A percentile compares a stretch with the other conserved stretches of the same genome.
Evolutionary conservation across 1,140 invertebrate genomes (phyloP).

Genomic region (Neodiprion lecontei): DNA sequence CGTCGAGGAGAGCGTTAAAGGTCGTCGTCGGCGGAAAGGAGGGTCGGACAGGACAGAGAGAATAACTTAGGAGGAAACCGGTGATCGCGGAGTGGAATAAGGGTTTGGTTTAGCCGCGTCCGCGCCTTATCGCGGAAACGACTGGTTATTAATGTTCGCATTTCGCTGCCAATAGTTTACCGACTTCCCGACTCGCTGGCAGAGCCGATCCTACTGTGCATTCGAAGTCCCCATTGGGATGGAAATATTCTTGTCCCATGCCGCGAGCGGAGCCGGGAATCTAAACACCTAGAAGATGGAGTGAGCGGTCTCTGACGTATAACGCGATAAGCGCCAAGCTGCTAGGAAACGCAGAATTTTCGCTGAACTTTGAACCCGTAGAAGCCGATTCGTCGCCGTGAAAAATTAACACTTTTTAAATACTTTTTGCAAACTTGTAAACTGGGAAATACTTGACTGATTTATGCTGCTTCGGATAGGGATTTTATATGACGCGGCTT

Average conservation of each 20-base stretch:
- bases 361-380: too few species aligned
- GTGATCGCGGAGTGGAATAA: neutral
- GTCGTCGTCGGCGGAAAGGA: too few species aligned
- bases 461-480: too few species aligned
- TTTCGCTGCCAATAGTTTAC: neutral
- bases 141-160: neutral
- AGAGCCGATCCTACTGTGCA: neutral
- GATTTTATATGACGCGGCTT: too few species aligned
- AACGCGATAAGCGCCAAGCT: too few species aligned
- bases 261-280: too few species aligned
- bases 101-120: neutral
- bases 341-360: too few species aligned
- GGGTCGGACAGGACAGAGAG: neutral
- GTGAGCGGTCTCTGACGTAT: too few species aligned
- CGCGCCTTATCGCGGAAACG: neutral
- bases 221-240: neutral
- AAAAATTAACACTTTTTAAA: neutral
- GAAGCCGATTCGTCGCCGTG: neutral
- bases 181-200: neutral
- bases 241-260: neutral
- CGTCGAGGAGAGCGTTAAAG: neutral
- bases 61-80: neutral
- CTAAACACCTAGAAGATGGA: too few species aligned
- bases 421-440: neutral
- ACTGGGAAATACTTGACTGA: too few species aligned